Conservation (phyloP, 2,888 invertebrate genomes). For the Lobophora halterata region DNA sequence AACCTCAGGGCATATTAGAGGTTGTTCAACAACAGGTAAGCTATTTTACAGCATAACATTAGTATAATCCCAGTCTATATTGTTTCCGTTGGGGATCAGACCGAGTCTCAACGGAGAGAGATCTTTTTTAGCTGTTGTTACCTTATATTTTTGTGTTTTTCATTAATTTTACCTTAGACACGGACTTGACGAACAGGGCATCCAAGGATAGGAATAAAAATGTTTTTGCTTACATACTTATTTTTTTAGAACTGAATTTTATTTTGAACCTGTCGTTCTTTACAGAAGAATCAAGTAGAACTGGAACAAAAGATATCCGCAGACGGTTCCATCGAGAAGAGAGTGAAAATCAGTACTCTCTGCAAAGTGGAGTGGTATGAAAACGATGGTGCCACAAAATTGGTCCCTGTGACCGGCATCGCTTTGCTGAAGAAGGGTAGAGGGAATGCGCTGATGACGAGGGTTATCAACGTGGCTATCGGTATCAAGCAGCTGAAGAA, state of each 20-base stretch:
- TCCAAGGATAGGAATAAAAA: too few relatives aligned
- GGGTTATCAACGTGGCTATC: conserved; percentile 81
- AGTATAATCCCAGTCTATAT: too few relatives aligned
- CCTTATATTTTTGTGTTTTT: too few relatives aligned
- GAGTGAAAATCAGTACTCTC: conserved; percentile 81
- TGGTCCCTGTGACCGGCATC: conserved; percentile 80
- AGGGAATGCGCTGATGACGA: conserved; percentile 74
- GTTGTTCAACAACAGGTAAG: conserved; percentile 84
- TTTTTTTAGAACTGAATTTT: conserved; percentile 2
- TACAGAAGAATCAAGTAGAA: conserved; percentile 74
- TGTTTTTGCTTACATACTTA: too few relatives aligned
- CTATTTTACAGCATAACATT: too few relatives aligned
- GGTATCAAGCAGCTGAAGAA: conserved; percentile 76
- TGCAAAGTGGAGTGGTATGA: conserved; percentile 87
- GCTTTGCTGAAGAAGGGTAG: conserved; percentile 78
- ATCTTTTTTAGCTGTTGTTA: too few relatives aligned
- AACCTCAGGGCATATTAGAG: conserved; percentile 85
- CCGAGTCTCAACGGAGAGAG: too few relatives aligned
- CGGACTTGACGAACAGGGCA: too few relatives aligned
- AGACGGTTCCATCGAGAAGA: conserved; percentile 80
- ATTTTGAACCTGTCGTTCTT: conserved; percentile 27
- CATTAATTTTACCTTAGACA: too few relatives aligned
- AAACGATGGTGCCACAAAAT: conserved; percentile 81
- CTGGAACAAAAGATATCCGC: conserved; percentile 66
- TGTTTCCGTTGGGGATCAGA: too few relatives aligned